These are phyloP conservation scores for Turnix velox DNA, from an alignment of 2,113 vertebrate species.

Conservation along the genomic window DNA sequence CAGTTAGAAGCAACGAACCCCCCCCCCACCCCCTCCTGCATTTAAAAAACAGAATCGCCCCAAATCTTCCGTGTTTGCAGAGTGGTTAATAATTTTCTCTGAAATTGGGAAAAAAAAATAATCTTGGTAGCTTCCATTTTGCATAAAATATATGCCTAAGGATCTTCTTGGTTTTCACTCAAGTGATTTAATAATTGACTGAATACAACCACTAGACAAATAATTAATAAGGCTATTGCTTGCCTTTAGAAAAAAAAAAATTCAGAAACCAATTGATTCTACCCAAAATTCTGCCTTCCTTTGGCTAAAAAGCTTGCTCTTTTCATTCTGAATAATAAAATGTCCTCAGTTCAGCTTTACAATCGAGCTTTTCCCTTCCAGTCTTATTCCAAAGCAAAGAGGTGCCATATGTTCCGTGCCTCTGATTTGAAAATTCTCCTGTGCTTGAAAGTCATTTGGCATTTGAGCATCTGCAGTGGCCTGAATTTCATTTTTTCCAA, in stretches of 20 bases:
- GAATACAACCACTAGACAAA: neutral
- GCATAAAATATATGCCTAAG: neutral
- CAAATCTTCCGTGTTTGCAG: neutral
- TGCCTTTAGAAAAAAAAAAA: neutral
- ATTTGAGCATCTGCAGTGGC: neutral
- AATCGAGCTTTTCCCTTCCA: neutral
- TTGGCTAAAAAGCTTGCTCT: neutral
- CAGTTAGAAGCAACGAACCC: neutral
- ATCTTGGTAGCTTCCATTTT: neutral
- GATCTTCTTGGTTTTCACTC: neutral
- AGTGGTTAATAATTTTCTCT: neutral
- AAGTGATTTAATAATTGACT: neutral
- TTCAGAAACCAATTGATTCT: neutral
- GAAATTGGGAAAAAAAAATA: neutral
- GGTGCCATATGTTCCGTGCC: neutral
- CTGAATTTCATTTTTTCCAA: neutral
- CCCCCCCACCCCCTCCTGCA: neutral
- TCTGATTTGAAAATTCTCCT: neutral
- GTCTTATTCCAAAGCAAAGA: neutral
- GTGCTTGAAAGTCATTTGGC: neutral
- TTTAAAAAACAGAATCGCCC: neutral
- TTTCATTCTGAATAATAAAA: conserved; percentile 8
- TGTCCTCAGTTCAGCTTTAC: neutral
- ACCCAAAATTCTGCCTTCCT: neutral
- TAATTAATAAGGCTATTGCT: neutral